Conservation (phyloP, 2,113 vertebrate genomes). For the Heteronetta atricapilla region DNA sequence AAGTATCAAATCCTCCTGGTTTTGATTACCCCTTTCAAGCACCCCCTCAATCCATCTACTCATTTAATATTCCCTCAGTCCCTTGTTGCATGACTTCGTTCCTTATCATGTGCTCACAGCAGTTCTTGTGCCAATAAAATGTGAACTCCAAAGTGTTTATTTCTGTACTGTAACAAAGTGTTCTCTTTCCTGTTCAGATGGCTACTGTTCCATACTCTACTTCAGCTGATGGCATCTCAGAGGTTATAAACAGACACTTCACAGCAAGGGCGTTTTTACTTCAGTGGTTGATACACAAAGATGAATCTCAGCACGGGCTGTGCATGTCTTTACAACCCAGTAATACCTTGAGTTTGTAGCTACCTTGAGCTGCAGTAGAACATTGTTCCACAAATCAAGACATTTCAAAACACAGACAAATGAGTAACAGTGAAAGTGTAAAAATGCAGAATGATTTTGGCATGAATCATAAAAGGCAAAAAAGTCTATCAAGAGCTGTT, state of each 20-base stretch:
- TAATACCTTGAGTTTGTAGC: neutral
- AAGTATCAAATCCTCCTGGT: neutral
- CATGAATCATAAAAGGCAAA: neutral
- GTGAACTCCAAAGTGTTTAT: neutral
- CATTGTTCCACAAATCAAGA: neutral
- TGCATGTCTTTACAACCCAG: neutral
- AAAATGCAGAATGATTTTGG: neutral
- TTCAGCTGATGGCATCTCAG: neutral
- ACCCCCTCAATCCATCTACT: neutral
- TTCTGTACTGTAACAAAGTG: neutral
- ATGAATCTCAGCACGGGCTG: neutral
- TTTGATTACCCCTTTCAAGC: conserved; percentile 3
- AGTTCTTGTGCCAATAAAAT: neutral
- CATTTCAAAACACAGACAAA: neutral
- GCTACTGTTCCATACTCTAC: neutral
- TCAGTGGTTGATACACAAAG: neutral
- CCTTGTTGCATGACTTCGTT: neutral
- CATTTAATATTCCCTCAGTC: neutral
- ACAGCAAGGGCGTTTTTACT: neutral
- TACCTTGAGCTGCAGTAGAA: neutral
- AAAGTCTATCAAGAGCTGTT: neutral
- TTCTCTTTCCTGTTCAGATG: neutral
- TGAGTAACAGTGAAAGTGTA: neutral
- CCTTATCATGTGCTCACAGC: neutral
- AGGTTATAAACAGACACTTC: neutral